phyloP scores from a whole-genome alignment of 2,888 invertebrate species.

The Drosophila anomalata region DNA sequence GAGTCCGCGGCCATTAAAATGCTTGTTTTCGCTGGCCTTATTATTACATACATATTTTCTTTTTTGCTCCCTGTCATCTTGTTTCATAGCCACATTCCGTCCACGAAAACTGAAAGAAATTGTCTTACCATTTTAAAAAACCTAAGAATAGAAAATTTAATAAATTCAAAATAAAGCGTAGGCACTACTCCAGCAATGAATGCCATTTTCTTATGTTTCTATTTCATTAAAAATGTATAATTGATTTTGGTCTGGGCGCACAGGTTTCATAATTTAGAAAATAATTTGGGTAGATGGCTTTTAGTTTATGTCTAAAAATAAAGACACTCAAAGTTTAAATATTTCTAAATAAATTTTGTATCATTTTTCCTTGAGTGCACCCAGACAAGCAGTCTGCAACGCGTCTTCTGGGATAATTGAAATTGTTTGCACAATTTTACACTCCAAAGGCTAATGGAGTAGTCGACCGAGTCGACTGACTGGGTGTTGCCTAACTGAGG shows the following conservation, averaged over 20 bases:
- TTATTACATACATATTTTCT: conserved; percentile 67
- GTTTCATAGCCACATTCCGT: conserved; percentile 17
- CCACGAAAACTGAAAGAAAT: conserved; percentile 4
- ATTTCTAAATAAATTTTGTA: neutral
- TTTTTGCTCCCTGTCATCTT: conserved; percentile 67
- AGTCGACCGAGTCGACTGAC: conserved; percentile 75
- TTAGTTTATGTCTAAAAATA: too few relatives aligned
- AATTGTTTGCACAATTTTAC: conserved; percentile 81
- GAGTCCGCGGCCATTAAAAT: conserved; percentile 61
- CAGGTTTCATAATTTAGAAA: too few relatives aligned
- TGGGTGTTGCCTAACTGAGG: conserved; percentile 65
- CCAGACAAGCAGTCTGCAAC: conserved; percentile 60
- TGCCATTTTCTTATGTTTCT: too few relatives aligned
- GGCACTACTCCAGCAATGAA: neutral
- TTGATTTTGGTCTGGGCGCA: too few relatives aligned
- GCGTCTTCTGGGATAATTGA: conserved; percentile 79
- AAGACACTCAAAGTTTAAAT: neutral
- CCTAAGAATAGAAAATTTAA: neutral
- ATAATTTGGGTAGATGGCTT: too few relatives aligned
- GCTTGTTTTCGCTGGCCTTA: conserved; percentile 66
- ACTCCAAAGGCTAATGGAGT: conserved; percentile 80
- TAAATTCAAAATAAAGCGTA: neutral
- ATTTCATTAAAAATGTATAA: neutral
- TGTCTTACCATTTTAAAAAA: neutral
- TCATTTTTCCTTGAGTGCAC: conserved; percentile 23